These are phyloP conservation scores for Drosophila seclusa DNA, from an alignment of 2,888 invertebrate species.

Conservation along the genomic window DNA sequence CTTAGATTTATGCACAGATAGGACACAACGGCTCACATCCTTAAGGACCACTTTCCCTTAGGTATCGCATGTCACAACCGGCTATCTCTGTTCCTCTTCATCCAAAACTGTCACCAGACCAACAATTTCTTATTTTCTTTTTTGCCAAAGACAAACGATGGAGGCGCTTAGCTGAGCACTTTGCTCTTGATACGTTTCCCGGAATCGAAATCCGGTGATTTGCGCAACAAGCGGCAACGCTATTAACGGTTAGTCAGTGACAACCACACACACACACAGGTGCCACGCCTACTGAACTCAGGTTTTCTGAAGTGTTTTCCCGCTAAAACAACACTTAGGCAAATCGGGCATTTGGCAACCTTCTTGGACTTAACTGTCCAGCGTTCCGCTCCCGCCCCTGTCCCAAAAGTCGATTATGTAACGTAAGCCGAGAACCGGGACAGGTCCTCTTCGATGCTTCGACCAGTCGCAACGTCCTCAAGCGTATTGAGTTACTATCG, in stretches of 20 bases:
- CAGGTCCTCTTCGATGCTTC: conserved; percentile 19
- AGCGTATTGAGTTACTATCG: conserved; percentile 62
- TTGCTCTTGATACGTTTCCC: conserved; percentile 50
- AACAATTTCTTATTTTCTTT: conserved; percentile 17
- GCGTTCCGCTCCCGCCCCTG: conserved; percentile 36
- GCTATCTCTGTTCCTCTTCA: conserved; percentile 37
- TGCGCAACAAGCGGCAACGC: conserved; percentile 59
- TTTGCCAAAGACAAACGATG: conserved; percentile 50
- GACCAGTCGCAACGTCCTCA: conserved; percentile 65
- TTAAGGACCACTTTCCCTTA: conserved; percentile 66
- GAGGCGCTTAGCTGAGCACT: conserved; percentile 58
- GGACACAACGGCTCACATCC: conserved; percentile 38
- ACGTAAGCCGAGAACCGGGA: conserved; percentile 57
- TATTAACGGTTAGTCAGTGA: conserved; percentile 65
- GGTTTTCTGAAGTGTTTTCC: conserved; percentile 49
- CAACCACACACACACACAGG: conserved; percentile 54
- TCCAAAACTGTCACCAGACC: conserved; percentile 64
- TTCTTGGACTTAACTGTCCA: conserved; percentile 44
- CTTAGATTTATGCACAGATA: conserved; percentile 71
- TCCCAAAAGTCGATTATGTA: conserved; percentile 62
- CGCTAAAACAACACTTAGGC: conserved; percentile 73
- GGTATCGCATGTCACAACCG: conserved; percentile 66
- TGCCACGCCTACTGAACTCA: conserved; percentile 57
- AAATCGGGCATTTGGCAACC: conserved; percentile 65
- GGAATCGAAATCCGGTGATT: conserved; percentile 54